Base-by-base conservation (phyloP, 2,888 invertebrate genomes). In the Clepsis dumicolana region DNA sequence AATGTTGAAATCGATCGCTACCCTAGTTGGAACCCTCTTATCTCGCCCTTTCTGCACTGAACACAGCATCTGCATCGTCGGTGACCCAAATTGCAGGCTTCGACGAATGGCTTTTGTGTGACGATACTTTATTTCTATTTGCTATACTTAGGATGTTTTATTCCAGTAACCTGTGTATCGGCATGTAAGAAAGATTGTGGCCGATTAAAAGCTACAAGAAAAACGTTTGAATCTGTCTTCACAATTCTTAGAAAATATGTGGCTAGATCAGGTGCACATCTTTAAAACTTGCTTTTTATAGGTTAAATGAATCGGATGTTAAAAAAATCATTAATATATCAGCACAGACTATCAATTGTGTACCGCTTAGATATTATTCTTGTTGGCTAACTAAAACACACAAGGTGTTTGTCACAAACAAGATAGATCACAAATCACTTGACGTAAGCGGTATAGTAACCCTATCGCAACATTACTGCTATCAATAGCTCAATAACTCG, bases 31-130 rank as follows among this genome's bases (percentile, higher is more conserved):
- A 65, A 74, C 82, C 81, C 84, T 82, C 84, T 86, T 77, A 84
- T 83, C 80, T 77, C 81, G 84, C 85, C 87, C 88, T 85, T 79
- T 84, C 83, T 85, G 83, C 87, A 84, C 82, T 80, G 80, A 80
- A 75, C 79, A 80, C 74, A 76, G 79, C 86, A 84, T 78, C 80
- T 77, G 82, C 85, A 84, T 78, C 82, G 80, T 75, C 82, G 78
- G 77, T 91, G 91, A 90, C 91, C 91, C 84, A 91, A 80, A 88
- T 91, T 76, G 74, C 70, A 80, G 73, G 77, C 81, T 77, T 78
- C 81, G 75, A 77, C 79, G 81, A 80, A 80, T 62, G 41, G 27
- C 41, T 76, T 74, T 77, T 80, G 74, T 53, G 71, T 44, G 5
- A n/a, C n/a, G 29, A 75, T 79, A 79, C 82, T 82, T 79, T 35